Conservation (phyloP, 2,113 vertebrate species). For the Ia io region DNA sequence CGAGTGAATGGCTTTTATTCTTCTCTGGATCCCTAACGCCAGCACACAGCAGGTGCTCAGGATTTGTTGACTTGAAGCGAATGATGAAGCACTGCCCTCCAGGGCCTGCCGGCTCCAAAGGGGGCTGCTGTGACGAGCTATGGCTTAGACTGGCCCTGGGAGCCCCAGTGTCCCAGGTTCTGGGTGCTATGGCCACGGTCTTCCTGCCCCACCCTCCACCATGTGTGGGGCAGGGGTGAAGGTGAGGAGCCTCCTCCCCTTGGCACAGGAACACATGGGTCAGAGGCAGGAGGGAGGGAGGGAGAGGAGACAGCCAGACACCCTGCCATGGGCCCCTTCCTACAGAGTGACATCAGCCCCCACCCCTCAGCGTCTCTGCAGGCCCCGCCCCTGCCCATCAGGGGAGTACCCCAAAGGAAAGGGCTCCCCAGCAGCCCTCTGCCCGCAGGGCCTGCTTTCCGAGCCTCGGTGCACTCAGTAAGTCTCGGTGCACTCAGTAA, state of each 20-base stretch:
- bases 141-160: background rate
- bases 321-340: background rate
- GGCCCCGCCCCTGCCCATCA: background rate
- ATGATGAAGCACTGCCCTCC: background rate
- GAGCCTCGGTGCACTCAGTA: constrained; percentile 74
- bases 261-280: background rate
- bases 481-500: constrained; percentile 76
- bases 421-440: background rate
- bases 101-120: background rate
- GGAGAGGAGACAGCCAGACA: background rate
- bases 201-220: background rate
- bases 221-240: background rate
- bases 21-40: background rate
- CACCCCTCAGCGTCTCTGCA: background rate
- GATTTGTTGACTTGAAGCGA: background rate
- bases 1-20: background rate
- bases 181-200: background rate
- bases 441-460: constrained; percentile 69
- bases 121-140: too few relatives aligned
- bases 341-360: rapidly evolving
- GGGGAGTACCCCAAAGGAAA: background rate
- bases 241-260: background rate
- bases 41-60: background rate
- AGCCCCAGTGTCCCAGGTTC: background rate
- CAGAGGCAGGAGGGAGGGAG: background rate